phyloP scores from a whole-genome alignment of 2,888 invertebrate genomes.

The Andrena bucephala region DNA sequence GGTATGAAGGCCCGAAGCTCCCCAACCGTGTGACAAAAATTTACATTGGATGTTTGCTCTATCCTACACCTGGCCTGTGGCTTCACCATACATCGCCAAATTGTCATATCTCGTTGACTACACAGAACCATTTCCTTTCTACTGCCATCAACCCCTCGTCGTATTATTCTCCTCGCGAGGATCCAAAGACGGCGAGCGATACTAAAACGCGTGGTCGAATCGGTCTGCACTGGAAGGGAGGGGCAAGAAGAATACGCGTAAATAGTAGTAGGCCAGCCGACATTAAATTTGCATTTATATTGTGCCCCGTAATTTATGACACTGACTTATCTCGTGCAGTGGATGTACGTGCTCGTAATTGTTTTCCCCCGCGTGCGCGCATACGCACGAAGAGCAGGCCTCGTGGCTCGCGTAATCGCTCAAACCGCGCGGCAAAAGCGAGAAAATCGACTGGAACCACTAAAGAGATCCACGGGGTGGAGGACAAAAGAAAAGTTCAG shows the following conservation, averaged over 20 bases:
- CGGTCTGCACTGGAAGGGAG: conserved; percentile 4
- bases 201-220: conserved; percentile 2
- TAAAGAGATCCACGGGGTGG: background rate
- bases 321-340: conserved; percentile 73
- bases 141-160: background rate
- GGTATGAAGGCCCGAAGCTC: too few species aligned
- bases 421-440: conserved; percentile 20
- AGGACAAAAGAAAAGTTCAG: background rate
- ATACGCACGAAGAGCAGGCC: background rate
- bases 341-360: conserved; percentile 68
- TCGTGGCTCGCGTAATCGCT: conserved; percentile 36
- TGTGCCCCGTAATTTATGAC: conserved; percentile 80
- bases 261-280: conserved; percentile 74
- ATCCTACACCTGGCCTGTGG: too few species aligned
- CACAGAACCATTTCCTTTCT: background rate
- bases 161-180: background rate
- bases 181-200: background rate
- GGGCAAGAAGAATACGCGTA: conserved; percentile 55
- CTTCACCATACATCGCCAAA: too few species aligned
- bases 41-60: too few species aligned
- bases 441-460: conserved; percentile 1
- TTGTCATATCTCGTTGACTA: too few species aligned
- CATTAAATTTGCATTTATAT: conserved; percentile 82
- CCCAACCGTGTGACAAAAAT: too few species aligned
- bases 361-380: conserved; percentile 57